These are phyloP conservation scores for Villa cingulata DNA, from an alignment of 2,888 invertebrate species.

Conservation along the genomic window DNA sequence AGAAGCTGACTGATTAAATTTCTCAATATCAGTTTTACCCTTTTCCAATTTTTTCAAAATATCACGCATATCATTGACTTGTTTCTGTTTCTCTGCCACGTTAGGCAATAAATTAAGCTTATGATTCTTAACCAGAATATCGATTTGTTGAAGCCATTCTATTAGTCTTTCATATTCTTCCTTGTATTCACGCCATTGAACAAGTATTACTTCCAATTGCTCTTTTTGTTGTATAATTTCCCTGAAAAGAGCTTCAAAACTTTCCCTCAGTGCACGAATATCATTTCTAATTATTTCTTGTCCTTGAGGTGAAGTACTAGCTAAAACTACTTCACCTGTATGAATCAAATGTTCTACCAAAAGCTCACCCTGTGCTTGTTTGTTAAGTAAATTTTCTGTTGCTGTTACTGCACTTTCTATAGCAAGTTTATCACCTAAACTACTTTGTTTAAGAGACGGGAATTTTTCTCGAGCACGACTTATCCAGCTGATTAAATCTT, in stretches of 20 bases:
- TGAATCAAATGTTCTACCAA: constrained; percentile 76
- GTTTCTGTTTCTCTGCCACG: constrained; percentile 68
- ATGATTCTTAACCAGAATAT: constrained; percentile 79
- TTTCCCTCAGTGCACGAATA: constrained; percentile 70
- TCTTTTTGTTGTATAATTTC: constrained; percentile 76
- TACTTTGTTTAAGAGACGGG: constrained; percentile 71
- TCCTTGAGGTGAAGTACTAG: constrained; percentile 68
- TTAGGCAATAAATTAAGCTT: constrained; percentile 70
- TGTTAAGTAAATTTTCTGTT: constrained; percentile 72
- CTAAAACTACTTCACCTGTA: constrained; percentile 68
- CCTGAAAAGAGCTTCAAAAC: constrained; percentile 70
- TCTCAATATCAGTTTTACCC: constrained; percentile 70
- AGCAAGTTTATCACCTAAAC: constrained; percentile 72
- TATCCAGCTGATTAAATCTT: constrained; percentile 80
- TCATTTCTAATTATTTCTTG: constrained; percentile 71
- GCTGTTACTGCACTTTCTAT: constrained; percentile 80
- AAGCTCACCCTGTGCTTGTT: constrained; percentile 81
- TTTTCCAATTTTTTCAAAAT: constrained; percentile 59
- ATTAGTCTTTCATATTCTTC: constrained; percentile 83
- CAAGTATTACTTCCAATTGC: constrained; percentile 65
- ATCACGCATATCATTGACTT: constrained; percentile 67
- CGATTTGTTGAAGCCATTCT: constrained; percentile 86
- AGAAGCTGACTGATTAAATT: constrained; percentile 65
- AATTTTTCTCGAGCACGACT: constrained; percentile 77
- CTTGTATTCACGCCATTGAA: constrained; percentile 80